A percentile compares a stretch with the other conserved stretches of the same genome.
These are phyloP conservation scores for Spodoptera exigua DNA, from an alignment of 2,888 invertebrate genomes.

Conservation along the genomic window DNA sequence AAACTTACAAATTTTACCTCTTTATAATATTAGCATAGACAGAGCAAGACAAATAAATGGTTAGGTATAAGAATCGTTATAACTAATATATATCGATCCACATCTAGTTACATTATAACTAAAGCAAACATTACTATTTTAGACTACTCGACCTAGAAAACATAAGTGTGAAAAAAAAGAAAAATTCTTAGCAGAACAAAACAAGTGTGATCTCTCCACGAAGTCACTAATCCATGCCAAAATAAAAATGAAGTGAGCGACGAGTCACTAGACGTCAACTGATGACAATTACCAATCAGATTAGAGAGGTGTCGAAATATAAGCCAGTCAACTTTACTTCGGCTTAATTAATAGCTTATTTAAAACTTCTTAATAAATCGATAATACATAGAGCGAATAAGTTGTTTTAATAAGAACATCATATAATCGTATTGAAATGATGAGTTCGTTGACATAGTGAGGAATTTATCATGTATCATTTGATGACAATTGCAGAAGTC, in stretches of 20 bases:
- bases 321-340: constrained; percentile 40
- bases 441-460: constrained; percentile 19
- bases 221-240: constrained; percentile 27
- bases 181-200: too few species aligned
- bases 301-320: constrained; percentile 64
- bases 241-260: constrained; percentile 67
- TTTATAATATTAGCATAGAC: too few species aligned
- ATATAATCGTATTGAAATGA: constrained; percentile 21
- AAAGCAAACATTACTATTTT: too few species aligned
- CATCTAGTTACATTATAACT: too few species aligned
- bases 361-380: constrained; percentile 36
- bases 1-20: too few species aligned
- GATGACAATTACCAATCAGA: constrained; percentile 68
- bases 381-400: constrained; percentile 26
- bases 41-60: too few species aligned
- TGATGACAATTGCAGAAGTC: constrained; percentile 35
- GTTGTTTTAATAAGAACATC: constrained; percentile 26
- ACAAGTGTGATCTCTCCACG: constrained; percentile 15
- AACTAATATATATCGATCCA: too few species aligned
- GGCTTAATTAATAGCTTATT: constrained; percentile 54
- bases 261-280: constrained; percentile 58
- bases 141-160: too few species aligned
- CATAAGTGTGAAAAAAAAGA: too few species aligned
- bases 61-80: too few species aligned
- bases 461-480: constrained; percentile 31